These are phyloP conservation scores for Agriopis aurantiaria DNA, from an alignment of 2,888 invertebrate species.

Conservation along the genomic window DNA sequence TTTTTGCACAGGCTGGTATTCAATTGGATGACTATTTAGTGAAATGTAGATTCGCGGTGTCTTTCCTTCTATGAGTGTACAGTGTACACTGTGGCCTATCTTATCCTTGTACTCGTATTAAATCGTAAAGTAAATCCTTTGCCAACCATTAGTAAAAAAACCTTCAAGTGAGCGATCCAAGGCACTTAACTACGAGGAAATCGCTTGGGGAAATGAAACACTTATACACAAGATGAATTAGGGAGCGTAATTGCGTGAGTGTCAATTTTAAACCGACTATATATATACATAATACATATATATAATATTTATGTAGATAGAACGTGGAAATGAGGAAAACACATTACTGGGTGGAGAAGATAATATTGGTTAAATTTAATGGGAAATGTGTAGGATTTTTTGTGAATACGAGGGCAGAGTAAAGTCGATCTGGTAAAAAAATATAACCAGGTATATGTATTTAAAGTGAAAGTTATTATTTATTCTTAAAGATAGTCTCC, in stretches of 20 bases:
- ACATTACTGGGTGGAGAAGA: background rate
- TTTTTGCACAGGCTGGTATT: too few species aligned
- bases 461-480: too few species aligned
- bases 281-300: too few species aligned
- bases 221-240: constrained; percentile 24
- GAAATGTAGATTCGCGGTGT: too few species aligned
- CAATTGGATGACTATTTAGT: too few species aligned
- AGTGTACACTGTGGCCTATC: background rate
- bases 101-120: too few species aligned
- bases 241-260: constrained; percentile 1
- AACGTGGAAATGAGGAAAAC: constrained; percentile 11
- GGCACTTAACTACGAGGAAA: constrained; percentile 25
- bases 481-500: too few species aligned
- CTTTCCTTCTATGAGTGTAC: background rate
- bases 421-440: too few species aligned
- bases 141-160: constrained; percentile 2
- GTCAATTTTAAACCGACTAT: background rate
- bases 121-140: background rate
- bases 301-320: background rate
- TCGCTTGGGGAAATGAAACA: constrained; percentile 36
- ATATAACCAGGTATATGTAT: too few species aligned
- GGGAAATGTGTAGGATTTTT: background rate
- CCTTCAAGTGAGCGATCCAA: constrained; percentile 16
- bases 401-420: background rate
- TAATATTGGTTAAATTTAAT: background rate